Percentiles rank a stretch among this genome's conserved stretches.
phyloP scores from a whole-genome alignment of 2,888 invertebrate species.

The Drosophila picticornis region DNA sequence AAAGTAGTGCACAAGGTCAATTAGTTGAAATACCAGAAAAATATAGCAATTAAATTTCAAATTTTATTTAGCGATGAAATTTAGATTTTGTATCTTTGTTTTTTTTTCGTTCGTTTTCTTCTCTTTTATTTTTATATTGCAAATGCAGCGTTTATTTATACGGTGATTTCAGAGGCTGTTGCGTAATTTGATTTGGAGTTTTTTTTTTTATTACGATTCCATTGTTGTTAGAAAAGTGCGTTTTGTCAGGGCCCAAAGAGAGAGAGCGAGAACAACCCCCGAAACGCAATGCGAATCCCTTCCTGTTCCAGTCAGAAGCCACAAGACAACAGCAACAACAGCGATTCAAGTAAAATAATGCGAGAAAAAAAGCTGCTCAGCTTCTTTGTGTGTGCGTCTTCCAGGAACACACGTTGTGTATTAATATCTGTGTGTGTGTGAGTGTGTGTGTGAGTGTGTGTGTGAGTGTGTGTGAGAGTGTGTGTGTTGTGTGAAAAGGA shows the following conservation, averaged over 20 bases:
- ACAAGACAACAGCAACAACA: conserved; percentile 22
- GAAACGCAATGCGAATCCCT: conserved; percentile 34
- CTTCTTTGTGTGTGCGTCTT: conserved; percentile 54
- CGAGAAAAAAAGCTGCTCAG: conserved; percentile 41
- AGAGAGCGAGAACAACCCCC: conserved; percentile 42
- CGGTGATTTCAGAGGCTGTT: conserved; percentile 29
- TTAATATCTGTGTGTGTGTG: conserved; percentile 9
- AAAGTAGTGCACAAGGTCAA: conserved; percentile 78
- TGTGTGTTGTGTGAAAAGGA: conserved; percentile 73
- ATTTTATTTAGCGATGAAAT: conserved; percentile 29
- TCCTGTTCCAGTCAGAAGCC: conserved; percentile 44
- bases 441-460: conserved; percentile 32
- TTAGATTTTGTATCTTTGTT: not conserved
- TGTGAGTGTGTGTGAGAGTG: conserved; percentile 25
- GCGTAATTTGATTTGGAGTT: conserved; percentile 53
- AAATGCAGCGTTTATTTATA: conserved; percentile 37
- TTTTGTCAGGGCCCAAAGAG: conserved; percentile 22
- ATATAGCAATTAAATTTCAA: conserved; percentile 59
- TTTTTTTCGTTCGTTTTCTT: conserved; percentile 4
- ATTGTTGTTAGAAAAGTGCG: conserved; percentile 43
- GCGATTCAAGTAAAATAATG: conserved; percentile 4
- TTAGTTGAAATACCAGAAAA: conserved; percentile 73
- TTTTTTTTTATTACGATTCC: conserved; percentile 10
- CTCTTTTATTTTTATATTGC: not conserved
- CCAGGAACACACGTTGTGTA: conserved; percentile 34